Evolutionary conservation across 2,113 vertebrate species (phyloP), one percentile per base, ranked within the genome.

Genomic region (Perognathus longimembris): DNA sequence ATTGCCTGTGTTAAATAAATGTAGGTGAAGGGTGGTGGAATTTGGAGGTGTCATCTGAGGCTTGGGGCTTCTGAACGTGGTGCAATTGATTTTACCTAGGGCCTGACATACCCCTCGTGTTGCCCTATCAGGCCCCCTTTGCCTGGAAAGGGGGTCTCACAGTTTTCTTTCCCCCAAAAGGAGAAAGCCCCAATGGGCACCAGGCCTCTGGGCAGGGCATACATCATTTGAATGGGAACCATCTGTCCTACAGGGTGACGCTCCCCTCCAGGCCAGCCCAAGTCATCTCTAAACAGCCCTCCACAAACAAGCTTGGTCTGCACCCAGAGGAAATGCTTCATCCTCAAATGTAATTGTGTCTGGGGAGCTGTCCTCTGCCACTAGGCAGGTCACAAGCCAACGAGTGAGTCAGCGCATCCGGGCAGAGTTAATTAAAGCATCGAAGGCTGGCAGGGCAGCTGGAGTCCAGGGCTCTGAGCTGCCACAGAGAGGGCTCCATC

Each of bases 291-390:
- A 34, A 71, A 69, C 24, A 15, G 67, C 9, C 30, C 80, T 64
- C 74, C 18, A 40, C 17, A 10, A 38, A 50, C 88, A 59, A 78
- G 79, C 88, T 82, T 42, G 57, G 74, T 85, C 90, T 54, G 45
- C 76, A 89, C 92, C 92, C 85, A 78, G 93, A 96, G 95, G 93
- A 96, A 93, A 93, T 75, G 94, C 80, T 96, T 96, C 95, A 85
- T 94, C 88, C 93, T 95, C 93, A 94, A 95, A 96, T 94, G 94
- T 95, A 95, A 95, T 95, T 94, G 95, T 94, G 95, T 96, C 94
- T 95, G 95, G 94, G 92, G 90, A 96, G 95, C 90, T 96, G 90
- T 95, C 95, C 96, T 96, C 94, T 94, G 88, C 12, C 8, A 74
- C 93, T 90, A 86, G 93, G 93, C 38, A 0, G 96, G 96, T 95